These are phyloP conservation scores for Tinea semifulvella DNA, from an alignment of 2,888 invertebrate genomes.

Conservation along the genomic window DNA sequence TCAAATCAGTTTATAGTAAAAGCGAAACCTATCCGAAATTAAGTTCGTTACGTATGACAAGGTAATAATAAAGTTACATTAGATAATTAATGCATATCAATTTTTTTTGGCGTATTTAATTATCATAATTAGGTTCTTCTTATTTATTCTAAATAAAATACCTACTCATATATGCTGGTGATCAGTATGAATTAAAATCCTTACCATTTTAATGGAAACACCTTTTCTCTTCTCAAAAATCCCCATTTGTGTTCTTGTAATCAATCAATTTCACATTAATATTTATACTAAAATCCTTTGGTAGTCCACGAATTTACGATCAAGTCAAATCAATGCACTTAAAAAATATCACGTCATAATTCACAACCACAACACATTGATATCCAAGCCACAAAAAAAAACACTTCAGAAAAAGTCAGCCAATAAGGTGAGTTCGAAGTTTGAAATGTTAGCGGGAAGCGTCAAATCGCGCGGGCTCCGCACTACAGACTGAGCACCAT, in stretches of 20 bases:
- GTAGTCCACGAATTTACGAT: slow-evolving; percentile 7
- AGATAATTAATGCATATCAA: neutral
- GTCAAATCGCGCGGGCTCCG: slow-evolving; percentile 50
- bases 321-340: neutral
- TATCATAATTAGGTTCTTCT: neutral
- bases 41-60: slow-evolving; percentile 8
- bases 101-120: neutral
- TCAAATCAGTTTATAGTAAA: slow-evolving; percentile 13
- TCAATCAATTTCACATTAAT: slow-evolving; percentile 11
- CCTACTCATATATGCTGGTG: neutral
- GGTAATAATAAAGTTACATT: neutral
- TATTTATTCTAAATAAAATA: neutral
- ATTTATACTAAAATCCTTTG: neutral
- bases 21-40: slow-evolving; percentile 6
- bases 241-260: slow-evolving; percentile 4
- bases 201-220: slow-evolving; percentile 1
- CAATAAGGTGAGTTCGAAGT: slow-evolving; percentile 36
- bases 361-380: slow-evolving; percentile 8
- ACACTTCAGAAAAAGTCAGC: slow-evolving; percentile 27
- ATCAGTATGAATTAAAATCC: neutral
- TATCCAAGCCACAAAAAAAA: neutral
- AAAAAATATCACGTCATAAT: slow-evolving; percentile 5
- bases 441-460: slow-evolving; percentile 47
- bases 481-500: slow-evolving; percentile 61
- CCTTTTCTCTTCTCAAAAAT: slow-evolving; percentile 12